Base-by-base conservation (phyloP, 2,797 vertebrate genomes). In the Holocentrus rufus region DNA sequence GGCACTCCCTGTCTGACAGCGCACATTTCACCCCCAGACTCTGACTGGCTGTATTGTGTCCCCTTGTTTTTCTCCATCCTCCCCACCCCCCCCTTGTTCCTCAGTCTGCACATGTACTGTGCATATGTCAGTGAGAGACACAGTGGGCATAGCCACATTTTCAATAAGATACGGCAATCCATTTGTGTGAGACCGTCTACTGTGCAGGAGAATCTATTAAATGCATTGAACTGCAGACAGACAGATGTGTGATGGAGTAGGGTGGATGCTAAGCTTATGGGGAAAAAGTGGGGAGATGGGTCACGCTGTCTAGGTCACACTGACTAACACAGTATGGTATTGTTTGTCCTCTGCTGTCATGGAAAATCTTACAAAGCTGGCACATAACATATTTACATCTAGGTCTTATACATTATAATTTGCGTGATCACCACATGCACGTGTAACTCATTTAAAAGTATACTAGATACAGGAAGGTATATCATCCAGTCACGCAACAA, bases 171-270 rank as follows among this genome's bases (percentile, higher is more conserved):
- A 44, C 2, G 3, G 25, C 42, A 11, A 30, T 52, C 31, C n/a
- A 30, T 60, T 53, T 30, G 5, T 64, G 10, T 30, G 25, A 61
- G 2, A 50, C 44, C 17, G 23, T n/a, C 10, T 25, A 49, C 62
- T 58, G 59, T 25, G 65, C 23, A 54, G 6, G 54, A n/a, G 47
- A 69, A 69, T 72, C 22, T 50, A 69, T 17, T 52, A 31, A 20
- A 23, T 2, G 67, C 65, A 68, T 39, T 73, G 54, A 36, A 46
- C 1, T 34, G 31, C 53, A 73, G 20, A 52, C 67, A 31, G 20
- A 52, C 49, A 63, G n/a, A 61, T 52, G 39, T 63, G 4, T 5
- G 46, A 55, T 56, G 47, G 1, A 11, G n/a, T 9, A 15, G 18
- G 64, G 6, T 65, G 34, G 25, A 34, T 15, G 2, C 27, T 65